Percentiles rank a stretch among this genome's conserved stretches.
Conservation (phyloP, 2,888 invertebrate genomes). For the Eupelmus urozonus region DNA sequence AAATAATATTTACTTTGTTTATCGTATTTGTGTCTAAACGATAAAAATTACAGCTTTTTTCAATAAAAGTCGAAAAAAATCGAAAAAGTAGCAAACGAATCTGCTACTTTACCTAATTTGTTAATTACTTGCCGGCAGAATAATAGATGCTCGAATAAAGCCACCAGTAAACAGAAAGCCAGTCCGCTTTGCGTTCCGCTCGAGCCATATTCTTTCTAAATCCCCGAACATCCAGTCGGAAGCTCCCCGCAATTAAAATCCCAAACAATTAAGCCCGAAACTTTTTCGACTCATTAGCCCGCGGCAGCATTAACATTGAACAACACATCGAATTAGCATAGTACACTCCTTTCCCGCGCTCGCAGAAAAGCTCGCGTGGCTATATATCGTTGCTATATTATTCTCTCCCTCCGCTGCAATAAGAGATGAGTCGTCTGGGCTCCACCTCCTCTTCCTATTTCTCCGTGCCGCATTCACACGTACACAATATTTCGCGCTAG, state of each 20-base stretch:
- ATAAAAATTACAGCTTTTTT: no score
- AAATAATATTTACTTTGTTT: no score
- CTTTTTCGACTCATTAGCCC: slow-evolving; percentile 46
- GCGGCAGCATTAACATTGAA: slow-evolving; percentile 41
- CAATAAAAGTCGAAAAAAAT: no score
- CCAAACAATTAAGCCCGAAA: slow-evolving; percentile 27
- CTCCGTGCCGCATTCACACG: slow-evolving; percentile 29
- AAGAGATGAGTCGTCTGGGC: slow-evolving; percentile 22
- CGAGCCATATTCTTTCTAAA: no score
- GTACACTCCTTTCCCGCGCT: neutral
- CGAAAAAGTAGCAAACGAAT: no score
- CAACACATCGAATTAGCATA: slow-evolving; percentile 52
- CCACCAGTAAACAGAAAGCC: no score
- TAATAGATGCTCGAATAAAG: no score
- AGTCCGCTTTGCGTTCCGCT: no score
- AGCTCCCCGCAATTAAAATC: neutral
- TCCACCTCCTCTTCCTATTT: slow-evolving; percentile 45
- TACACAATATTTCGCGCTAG: slow-evolving; percentile 30
- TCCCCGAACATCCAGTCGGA: no score
- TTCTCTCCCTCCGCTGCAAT: slow-evolving; percentile 16
- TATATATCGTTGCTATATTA: neutral
- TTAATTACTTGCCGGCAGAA: no score
- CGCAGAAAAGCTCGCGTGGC: slow-evolving; percentile 41
- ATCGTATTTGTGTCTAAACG: no score
- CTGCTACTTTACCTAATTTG: no score